phyloP scores from a whole-genome alignment of 2,888 invertebrate genomes.

The Neoscelio sp. region DNA sequence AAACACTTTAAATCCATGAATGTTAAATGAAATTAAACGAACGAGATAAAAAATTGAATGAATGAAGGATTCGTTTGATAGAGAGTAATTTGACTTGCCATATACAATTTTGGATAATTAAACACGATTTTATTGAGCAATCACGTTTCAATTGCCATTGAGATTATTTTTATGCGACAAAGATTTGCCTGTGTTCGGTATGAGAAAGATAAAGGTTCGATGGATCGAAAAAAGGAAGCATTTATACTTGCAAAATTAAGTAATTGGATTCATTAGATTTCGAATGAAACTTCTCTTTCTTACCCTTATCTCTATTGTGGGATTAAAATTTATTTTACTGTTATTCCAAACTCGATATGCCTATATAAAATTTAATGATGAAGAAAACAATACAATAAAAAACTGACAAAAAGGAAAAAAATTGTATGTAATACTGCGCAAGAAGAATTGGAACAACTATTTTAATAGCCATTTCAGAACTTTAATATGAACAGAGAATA shows the following conservation, averaged over 20 bases:
- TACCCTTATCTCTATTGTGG: background rate
- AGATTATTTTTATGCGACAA: too few species aligned
- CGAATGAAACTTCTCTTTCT: background rate
- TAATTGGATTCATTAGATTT: background rate
- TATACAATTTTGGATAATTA: too few species aligned
- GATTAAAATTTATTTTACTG: too few species aligned
- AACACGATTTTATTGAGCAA: background rate
- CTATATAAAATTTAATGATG: too few species aligned
- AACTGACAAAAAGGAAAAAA: background rate
- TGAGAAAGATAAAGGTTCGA: too few species aligned
- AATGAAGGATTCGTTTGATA: too few species aligned
- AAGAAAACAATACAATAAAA: too few species aligned
- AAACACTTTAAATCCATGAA: too few species aligned
- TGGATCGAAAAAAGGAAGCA: background rate
- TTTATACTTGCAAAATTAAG: background rate
- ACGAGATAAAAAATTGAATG: too few species aligned
- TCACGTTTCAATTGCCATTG: background rate
- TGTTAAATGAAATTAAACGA: too few species aligned
- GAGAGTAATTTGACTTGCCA: too few species aligned
- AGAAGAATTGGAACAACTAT: background rate
- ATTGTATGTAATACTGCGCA: background rate
- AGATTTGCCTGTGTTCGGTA: background rate
- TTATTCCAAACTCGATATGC: too few species aligned
- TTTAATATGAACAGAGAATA: constrained; percentile 16
- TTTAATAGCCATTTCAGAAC: background rate